Evolutionary conservation across 35 echinoderm and acorn worm genomes (phyloP), one percentile per base, ranked within the genome.

Genomic region (Apostichopus californicus): DNA sequence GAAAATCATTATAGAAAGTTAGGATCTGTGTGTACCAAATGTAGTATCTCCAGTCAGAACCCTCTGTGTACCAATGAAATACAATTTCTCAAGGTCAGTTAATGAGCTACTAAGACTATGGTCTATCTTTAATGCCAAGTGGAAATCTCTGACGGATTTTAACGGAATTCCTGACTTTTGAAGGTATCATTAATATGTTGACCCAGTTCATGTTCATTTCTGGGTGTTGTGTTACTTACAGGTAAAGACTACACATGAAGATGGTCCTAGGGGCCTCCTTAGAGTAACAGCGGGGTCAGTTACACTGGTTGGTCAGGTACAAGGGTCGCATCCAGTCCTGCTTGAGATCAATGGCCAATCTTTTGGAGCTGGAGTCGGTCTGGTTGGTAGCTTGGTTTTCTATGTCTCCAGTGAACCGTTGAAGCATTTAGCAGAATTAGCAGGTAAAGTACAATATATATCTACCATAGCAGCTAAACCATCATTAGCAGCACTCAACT

Each of bases 321-420:
- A 94, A 73, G 95, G 92, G 9, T 84, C 72, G 15, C 56, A 56
- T 56, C 94, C 97, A 34, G 90, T 94, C 4, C 86, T 98, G 15
- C 77, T 92, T 26, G 97, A 98, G 88, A 83, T 98, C 20, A 93
- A 96, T 58, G 95, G 94, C 9, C 92, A 91, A 1, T 91, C 95
- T 5, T 98, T 98, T 81, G 93, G 85, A 53, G 93, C 88, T 15
- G 95, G 93, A 23, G 94, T 92, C 26, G 77, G 92, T 21, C 93
- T 98, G 2, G 34, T 86, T 54, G 97, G 97, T 21, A 94, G 95
- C 80, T 84, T 96, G 73, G 55, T 98, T 2, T 77, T 98, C 11
- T 96, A 79, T 77, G 72, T 91, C 5, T 77, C 89, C 72, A 79
- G n/a, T 22, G 77, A 91, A 21, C 89, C 89, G 2, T 23, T 91